Evolutionary conservation across 1,140 invertebrate species (phyloP).

Genomic region (Drosophila biarmipes): DNA sequence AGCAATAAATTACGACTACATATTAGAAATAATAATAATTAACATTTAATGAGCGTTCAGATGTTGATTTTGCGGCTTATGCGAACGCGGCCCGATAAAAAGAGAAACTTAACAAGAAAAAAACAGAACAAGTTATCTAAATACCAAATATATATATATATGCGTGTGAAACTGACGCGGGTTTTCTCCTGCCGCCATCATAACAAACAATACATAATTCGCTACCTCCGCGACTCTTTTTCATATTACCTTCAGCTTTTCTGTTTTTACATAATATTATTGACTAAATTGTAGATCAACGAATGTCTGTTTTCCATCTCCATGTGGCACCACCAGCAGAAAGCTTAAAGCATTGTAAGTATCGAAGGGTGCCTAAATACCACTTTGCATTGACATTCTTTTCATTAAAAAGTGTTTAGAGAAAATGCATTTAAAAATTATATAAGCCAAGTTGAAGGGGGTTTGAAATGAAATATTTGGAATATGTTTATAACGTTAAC

Average conservation of each 20-base stretch:
- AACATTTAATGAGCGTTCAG: constrained; percentile 73
- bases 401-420: too few species aligned
- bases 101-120: constrained; percentile 63
- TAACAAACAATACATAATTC: constrained; percentile 50
- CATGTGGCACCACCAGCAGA: constrained; percentile 22
- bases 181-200: constrained; percentile 23
- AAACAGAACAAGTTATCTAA: constrained; percentile 54
- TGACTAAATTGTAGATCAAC: constrained; percentile 81
- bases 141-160: constrained; percentile 44
- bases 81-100: constrained; percentile 47
- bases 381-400: background rate
- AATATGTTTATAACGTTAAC: constrained; percentile 1
- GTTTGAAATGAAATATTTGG: constrained; percentile 5
- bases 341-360: constrained; percentile 2
- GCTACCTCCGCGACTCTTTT: constrained; percentile 10
- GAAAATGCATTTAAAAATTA: background rate
- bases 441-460: background rate
- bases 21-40: constrained; percentile 76
- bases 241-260: constrained; percentile 3
- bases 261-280: constrained; percentile 67
- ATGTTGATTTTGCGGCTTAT: constrained; percentile 31
- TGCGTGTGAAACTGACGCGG: constrained; percentile 32
- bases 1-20: constrained; percentile 72
- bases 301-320: constrained; percentile 69
- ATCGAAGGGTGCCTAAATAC: constrained; percentile 1